Evolutionary conservation across 2,888 invertebrate species (phyloP), one percentile per base, ranked within the genome.

Genomic region (Nebria brevicollis): DNA sequence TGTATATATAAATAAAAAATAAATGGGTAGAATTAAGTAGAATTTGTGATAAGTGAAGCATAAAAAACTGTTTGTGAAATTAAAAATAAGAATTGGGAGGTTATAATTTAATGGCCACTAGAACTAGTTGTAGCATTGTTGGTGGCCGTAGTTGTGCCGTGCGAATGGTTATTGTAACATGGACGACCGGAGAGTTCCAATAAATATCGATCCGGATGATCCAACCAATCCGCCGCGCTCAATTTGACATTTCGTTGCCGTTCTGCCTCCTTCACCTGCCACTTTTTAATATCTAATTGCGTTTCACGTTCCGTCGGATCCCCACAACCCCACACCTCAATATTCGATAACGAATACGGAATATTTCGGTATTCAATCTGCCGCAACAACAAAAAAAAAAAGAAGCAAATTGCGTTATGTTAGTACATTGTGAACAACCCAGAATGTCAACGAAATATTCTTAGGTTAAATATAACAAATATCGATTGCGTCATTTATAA

Each of bases 181-280:
- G 94, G 93, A 41, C 96, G 90, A 13, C 97, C 97, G 1, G 96
- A 97, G 87, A 97, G 90, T 88, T 97, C 96, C 83, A 98, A 90
- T 75, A 98, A 91, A 88, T 97, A 97, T 81, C 97, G 93, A 90
- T 98, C 98, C 0, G 98, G 98, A 90, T 98, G 97, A 87, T 98
- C 97, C 87, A 96, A 92, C 98, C 98, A 98, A 87, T 98, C 97
- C 25, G 95, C 94, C 0, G 97, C 94, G 15, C 95, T 95, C 82
- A 97, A 89, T 88, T 97, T 97, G 8, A 98, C 96, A 86, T 94
- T 93, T 77, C 95, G 91, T 85, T 96, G 95, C 82, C 95, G 93
- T 90, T 98, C 97, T 0, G 95, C 96, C 88, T 98, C 97, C 85
- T 94, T 94, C 25, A 95, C 94, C 88, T 97, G 96, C 88, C 88